These are phyloP conservation scores for Dendrophyllia cribrosa DNA, from an alignment of 64 coral and sea anemone genomes.

Conservation along the genomic window DNA sequence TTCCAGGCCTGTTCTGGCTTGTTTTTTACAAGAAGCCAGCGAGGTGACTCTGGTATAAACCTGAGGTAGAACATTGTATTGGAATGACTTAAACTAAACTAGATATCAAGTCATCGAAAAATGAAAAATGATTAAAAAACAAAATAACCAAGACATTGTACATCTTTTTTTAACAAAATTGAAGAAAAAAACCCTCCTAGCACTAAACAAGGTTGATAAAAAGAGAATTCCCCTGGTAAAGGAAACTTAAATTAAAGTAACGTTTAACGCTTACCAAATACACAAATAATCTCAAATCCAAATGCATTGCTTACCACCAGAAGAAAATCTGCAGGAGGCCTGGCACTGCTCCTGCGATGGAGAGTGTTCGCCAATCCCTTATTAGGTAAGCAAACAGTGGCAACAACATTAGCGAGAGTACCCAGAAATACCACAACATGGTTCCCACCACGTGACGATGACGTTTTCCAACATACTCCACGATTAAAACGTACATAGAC, in stretches of 20 bases:
- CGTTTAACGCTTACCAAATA: no score
- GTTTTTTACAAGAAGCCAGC: slow-evolving; percentile 40
- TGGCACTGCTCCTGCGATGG: slow-evolving; percentile 51
- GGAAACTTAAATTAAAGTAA: no score
- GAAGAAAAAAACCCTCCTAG: no score
- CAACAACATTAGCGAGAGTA: slow-evolving; percentile 45
- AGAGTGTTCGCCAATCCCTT: slow-evolving; percentile 73
- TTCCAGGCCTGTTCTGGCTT: slow-evolving; percentile 24
- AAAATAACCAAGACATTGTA: no score
- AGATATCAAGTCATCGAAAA: no score
- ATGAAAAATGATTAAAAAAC: no score
- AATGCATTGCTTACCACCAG: slow-evolving; percentile 61
- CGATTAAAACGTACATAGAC: slow-evolving; percentile 54
- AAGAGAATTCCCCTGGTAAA: no score
- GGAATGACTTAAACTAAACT: no score
- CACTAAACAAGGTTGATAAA: no score
- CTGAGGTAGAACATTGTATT: not conserved
- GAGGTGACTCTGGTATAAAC: slow-evolving; percentile 59
- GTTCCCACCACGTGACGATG: slow-evolving; percentile 70
- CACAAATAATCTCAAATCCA: not conserved
- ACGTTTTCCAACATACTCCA: slow-evolving; percentile 71
- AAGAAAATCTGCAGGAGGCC: slow-evolving; percentile 47
- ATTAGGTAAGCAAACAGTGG: slow-evolving; percentile 61
- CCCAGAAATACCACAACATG: slow-evolving; percentile 69
- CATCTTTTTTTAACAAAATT: no score